Evolutionary conservation across 1,140 invertebrate species (phyloP).

Genomic region (Phymastichus coffea): DNA sequence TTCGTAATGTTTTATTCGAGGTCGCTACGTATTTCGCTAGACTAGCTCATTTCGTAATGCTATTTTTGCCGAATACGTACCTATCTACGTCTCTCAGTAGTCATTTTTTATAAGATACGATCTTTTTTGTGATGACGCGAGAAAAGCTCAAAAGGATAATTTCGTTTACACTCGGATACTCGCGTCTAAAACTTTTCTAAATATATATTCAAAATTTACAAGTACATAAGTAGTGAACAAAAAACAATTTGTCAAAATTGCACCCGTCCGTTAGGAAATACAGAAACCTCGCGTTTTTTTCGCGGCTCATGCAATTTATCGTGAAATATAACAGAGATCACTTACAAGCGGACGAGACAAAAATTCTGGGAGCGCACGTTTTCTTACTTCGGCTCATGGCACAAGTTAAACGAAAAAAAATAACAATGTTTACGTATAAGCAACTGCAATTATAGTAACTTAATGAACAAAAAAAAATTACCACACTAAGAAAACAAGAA

Average conservation of each 20-base stretch:
- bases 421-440: neutral
- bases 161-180: neutral
- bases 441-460: neutral
- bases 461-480: constrained; percentile 9
- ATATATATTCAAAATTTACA: neutral
- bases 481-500: neutral
- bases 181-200: constrained; percentile 1
- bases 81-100: no score
- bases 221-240: neutral
- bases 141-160: neutral
- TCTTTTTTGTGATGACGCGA: no score
- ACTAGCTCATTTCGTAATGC: no score
- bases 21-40: neutral
- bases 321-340: no score
- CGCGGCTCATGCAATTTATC: no score
- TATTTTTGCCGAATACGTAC: no score
- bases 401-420: neutral
- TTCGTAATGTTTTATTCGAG: no score
- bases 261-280: constrained; percentile 12
- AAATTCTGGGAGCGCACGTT: neutral
- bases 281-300: constrained; percentile 5
- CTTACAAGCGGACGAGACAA: no score
- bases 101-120: neutral
- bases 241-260: no score
- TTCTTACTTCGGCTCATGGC: neutral